phyloP scores from a whole-genome alignment of 2,888 invertebrate genomes.

The Malachius bipustulatus region DNA sequence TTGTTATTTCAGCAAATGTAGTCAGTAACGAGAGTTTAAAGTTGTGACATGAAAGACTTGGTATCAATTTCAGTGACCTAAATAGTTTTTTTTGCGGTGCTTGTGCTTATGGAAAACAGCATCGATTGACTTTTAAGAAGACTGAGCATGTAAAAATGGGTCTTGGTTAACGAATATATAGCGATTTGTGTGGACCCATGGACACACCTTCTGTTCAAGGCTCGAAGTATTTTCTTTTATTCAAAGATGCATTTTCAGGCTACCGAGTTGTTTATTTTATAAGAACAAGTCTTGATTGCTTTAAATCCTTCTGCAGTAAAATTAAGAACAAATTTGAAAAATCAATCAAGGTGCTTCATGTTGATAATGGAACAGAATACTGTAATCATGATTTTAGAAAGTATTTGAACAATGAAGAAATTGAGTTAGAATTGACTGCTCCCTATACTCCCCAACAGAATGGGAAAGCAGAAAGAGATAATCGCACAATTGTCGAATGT shows the following conservation, averaged over 20 bases:
- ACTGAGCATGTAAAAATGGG: conserved; percentile 1
- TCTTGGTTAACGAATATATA: conserved; percentile 14
- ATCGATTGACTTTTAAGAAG: conserved; percentile 13
- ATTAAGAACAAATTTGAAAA: conserved; percentile 12
- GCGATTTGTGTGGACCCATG: conserved; percentile 16
- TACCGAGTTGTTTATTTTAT: conserved; percentile 16
- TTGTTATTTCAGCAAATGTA: background rate
- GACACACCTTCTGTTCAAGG: conserved; percentile 13
- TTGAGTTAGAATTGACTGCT: conserved; percentile 8
- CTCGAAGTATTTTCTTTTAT: conserved; percentile 14
- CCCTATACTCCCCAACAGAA: conserved; percentile 13
- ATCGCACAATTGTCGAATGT: conserved; percentile 14
- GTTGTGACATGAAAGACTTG: conserved; percentile 3
- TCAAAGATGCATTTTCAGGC: conserved; percentile 16
- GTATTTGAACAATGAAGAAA: conserved; percentile 9
- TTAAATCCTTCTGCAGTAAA: conserved; percentile 8
- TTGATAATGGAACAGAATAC: conserved; percentile 13
- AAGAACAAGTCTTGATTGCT: conserved; percentile 14
- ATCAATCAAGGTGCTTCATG: conserved; percentile 7
- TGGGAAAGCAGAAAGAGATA: conserved; percentile 12
- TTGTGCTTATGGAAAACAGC: conserved; percentile 17
- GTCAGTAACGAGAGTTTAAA: conserved; percentile 4
- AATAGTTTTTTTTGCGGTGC: conserved; percentile 17
- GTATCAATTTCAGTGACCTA: conserved; percentile 6
- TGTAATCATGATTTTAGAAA: conserved; percentile 10